A percentile compares a stretch with the other conserved stretches of the same genome.
Evolutionary conservation across 2,797 vertebrate species (phyloP).

Genomic region (Chelmon rostratus): DNA sequence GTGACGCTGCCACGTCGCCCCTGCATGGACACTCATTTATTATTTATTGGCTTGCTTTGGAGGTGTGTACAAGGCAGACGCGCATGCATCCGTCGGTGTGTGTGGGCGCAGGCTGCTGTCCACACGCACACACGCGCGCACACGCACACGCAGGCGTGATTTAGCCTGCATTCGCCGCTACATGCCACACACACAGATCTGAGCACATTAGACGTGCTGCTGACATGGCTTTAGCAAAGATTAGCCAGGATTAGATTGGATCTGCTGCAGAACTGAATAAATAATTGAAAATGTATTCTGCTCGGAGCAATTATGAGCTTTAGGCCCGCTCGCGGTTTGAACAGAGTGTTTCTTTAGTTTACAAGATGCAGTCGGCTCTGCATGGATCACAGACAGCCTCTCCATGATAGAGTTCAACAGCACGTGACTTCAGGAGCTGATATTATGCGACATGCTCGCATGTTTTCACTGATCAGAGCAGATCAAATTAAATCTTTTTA

Average conservation of each 20-base stretch:
- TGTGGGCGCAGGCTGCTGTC: constrained; percentile 18
- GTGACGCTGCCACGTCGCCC: constrained; percentile 52
- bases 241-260: constrained; percentile 82
- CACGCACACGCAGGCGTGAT: neutral
- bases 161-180: neutral
- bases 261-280: constrained; percentile 72
- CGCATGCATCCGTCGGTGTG: constrained; percentile 63
- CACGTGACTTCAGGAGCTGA: neutral
- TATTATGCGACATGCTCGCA: neutral
- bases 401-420: neutral
- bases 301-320: constrained; percentile 68
- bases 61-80: constrained; percentile 68
- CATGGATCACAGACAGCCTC: neutral
- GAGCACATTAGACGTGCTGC: constrained; percentile 58
- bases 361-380: neutral
- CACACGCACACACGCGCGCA: constrained; percentile 17
- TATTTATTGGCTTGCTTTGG: constrained; percentile 79
- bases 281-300: constrained; percentile 76
- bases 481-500: neutral
- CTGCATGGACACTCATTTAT: constrained; percentile 67
- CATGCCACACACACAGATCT: constrained; percentile 25
- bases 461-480: no score
- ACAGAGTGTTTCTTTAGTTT: constrained; percentile 4
- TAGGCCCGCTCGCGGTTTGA: constrained; percentile 42
- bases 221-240: constrained; percentile 75